phyloP scores from a whole-genome alignment of 1,140 invertebrate species.

The Drosophila orena region DNA sequence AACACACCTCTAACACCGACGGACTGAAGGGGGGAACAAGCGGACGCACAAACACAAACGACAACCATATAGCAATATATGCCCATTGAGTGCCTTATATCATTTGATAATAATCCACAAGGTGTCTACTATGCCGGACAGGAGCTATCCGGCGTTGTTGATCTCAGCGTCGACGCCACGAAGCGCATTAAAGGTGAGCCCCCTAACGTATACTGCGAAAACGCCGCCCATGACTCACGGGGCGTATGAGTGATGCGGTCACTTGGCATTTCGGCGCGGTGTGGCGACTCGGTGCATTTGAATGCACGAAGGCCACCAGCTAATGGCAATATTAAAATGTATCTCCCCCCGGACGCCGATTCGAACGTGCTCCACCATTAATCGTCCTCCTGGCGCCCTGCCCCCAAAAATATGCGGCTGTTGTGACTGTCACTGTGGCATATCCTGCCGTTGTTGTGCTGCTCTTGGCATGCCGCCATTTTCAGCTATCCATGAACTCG shows the following conservation, averaged over 20 bases:
- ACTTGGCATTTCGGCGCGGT: conserved; percentile 17
- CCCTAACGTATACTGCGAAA: conserved; percentile 9
- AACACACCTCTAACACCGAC: conserved; percentile 5
- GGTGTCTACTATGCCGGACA: conserved; percentile 86
- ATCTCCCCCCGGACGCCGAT: conserved; percentile 44
- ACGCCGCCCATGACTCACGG: conserved; percentile 55
- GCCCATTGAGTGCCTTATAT: conserved; percentile 85
- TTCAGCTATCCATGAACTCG: conserved; percentile 79
- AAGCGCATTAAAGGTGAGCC: conserved; percentile 80
- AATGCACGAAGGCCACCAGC: conserved; percentile 54
- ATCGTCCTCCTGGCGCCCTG: conserved; percentile 31
- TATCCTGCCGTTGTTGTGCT: conserved; percentile 17
- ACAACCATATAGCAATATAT: conserved; percentile 80
- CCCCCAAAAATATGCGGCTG: background rate
- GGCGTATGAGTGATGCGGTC: conserved; percentile 58
- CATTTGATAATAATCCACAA: conserved; percentile 86
- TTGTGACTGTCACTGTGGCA: conserved; percentile 15
- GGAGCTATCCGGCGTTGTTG: conserved; percentile 85
- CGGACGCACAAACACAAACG: conserved; percentile 31
- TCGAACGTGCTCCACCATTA: conserved; percentile 56
- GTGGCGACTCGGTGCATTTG: conserved; percentile 19
- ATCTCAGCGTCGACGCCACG: conserved; percentile 80
- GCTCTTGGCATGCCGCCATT: conserved; percentile 77
- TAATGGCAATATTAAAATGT: conserved; percentile 54
- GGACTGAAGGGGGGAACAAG: conserved; percentile 6